Evolutionary conservation across 37 sponge, comb jelly and placozoan genomes (phyloP), one percentile per base, ranked within the genome.

Genomic region (Amphimedon queenslandica): DNA sequence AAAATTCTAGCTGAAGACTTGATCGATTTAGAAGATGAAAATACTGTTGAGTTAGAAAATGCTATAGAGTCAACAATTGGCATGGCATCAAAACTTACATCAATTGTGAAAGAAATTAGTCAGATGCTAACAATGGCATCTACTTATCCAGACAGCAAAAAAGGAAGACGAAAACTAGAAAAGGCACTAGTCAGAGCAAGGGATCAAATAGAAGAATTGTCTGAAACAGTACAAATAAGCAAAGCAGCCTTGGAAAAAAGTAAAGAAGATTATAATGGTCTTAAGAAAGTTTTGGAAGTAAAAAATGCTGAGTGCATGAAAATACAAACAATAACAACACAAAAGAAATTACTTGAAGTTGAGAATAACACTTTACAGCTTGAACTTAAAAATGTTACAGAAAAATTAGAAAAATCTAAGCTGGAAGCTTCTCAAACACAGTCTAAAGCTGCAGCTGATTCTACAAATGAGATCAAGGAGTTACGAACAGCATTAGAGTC

Each of bases 131-230:
- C 89, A 0, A 58, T 80, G 31, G 69, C 73, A 23, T 36, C 76
- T n/a, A 43, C 74, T 20, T 89, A 63, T 55, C 84, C 89, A 31
- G 76, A 83, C 66, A 76, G 70, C 24, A 89, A 89, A 51, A 82
- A 83, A 40, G 85, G 90, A 0, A 39, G 82, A 21, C 80, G 73
- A 42, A 90, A 84, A 34, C 27, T 90, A 64, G 85, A 84, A 58
- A 90, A 90, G 57, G 85, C 85, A 18, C 69, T 90, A 20, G 30
- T 90, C 64, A 90, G 77, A 31, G 82, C 90, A 13, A 85, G 84
- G 41, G 82, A 84, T 16, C 81, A 90, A 5, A 71, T 77, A n/a
- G 60, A 72, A 37, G 38, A 33, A 10, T 53, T 90, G 69, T 60
- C 58, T 2, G 43, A 25, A 4, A 51, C 23, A 40, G 42, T 90